Evolutionary conservation across 2,888 invertebrate genomes (phyloP).

Genomic region (Leucophora obtusa): DNA sequence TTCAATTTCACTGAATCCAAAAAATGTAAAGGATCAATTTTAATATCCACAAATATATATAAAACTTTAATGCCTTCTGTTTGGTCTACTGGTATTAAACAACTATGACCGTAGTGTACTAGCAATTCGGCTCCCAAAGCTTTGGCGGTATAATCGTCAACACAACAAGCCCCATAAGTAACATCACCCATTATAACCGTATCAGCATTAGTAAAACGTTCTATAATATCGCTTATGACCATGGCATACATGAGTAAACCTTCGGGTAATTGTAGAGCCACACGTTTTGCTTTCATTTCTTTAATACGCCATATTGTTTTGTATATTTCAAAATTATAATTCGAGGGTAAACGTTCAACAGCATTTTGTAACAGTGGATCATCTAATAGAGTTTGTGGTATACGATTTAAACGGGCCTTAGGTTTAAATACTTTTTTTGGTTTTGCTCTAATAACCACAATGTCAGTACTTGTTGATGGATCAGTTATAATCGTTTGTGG

Average conservation of each 20-base stretch:
- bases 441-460: conserved; percentile 87
- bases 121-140: conserved; percentile 93
- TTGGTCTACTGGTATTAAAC: conserved; percentile 93
- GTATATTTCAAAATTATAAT: conserved; percentile 98
- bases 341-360: conserved; percentile 88
- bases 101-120: conserved; percentile 99
- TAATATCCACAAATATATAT: conserved; percentile 99
- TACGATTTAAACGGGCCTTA: conserved; percentile 86
- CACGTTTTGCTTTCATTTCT: conserved; percentile 89
- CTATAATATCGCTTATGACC: conserved; percentile 94
- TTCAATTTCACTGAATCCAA: conserved; percentile 91
- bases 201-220: conserved; percentile 92
- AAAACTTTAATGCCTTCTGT: conserved; percentile 93
- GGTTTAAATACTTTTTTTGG: conserved; percentile 90
- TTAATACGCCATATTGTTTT: conserved; percentile 98
- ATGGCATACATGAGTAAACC: conserved; percentile 95
- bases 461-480: conserved; percentile 63
- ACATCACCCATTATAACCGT: conserved; percentile 99
- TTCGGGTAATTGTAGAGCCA: conserved; percentile 98
- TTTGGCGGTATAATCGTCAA: conserved; percentile 96
- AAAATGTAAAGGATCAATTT: conserved; percentile 95
- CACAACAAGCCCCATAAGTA: conserved; percentile 99
- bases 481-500: conserved; percentile 20
- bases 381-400: conserved; percentile 88
- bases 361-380: conserved; percentile 86